These are phyloP conservation scores for Aphodius granarius DNA, from an alignment of 2,888 invertebrate genomes.

Conservation along the genomic window DNA sequence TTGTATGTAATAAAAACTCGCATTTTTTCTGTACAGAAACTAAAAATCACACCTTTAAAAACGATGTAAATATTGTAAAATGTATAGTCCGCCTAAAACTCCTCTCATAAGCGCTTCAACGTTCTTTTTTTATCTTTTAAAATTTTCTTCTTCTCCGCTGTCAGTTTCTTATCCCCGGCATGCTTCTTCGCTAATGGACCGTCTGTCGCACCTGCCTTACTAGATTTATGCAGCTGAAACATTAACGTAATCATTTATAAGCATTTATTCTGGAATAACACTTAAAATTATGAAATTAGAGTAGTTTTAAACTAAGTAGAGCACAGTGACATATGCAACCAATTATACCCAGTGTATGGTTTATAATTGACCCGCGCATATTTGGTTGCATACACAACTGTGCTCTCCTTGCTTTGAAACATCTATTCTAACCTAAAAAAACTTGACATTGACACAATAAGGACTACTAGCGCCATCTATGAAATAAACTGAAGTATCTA, in stretches of 20 bases:
- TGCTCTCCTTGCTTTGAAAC: too few relatives aligned
- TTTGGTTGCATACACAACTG: too few relatives aligned
- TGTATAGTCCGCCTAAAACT: neutral
- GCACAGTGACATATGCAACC: too few relatives aligned
- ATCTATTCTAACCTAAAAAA: too few relatives aligned
- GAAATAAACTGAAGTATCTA: too few relatives aligned
- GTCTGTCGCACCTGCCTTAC: conserved; percentile 56
- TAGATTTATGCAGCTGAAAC: conserved; percentile 58
- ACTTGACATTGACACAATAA: neutral
- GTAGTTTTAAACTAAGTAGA: too few relatives aligned
- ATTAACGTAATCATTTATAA: conserved; percentile 16
- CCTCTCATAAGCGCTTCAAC: conserved; percentile 78
- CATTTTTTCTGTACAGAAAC: neutral
- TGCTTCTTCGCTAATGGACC: conserved; percentile 84
- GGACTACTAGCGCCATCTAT: neutral
- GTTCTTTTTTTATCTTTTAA: conserved; percentile 84
- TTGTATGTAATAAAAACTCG: neutral
- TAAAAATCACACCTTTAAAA: neutral
- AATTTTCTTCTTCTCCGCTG: conserved; percentile 72
- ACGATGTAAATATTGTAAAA: neutral
- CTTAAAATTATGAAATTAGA: too few relatives aligned
- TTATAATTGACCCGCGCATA: too few relatives aligned
- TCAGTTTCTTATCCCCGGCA: conserved; percentile 75
- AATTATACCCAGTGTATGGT: too few relatives aligned
- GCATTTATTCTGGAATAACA: too few relatives aligned